Percentiles rank a stretch among this genome's conserved stretches.
phyloP scores from a whole-genome alignment of 1,140 invertebrate species.

The Pseudomyrmex gracilis region DNA sequence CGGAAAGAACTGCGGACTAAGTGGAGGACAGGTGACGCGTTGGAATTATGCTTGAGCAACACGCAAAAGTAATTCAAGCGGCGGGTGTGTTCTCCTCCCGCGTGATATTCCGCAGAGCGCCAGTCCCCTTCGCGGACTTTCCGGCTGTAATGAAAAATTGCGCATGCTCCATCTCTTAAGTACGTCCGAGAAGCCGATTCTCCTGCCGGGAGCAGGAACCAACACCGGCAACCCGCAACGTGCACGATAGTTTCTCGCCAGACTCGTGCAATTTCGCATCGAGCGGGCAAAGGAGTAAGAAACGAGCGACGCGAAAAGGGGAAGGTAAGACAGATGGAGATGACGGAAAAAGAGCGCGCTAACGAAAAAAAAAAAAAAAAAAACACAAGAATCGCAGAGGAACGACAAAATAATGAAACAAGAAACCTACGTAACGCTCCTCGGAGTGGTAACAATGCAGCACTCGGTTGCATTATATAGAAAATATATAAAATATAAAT shows the following conservation, averaged over 20 bases:
- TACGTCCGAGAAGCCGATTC: constrained; percentile 43
- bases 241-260: constrained; percentile 29
- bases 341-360: neutral
- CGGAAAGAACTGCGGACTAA: constrained; percentile 5
- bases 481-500: constrained; percentile 19
- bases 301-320: neutral
- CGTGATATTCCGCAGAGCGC: constrained; percentile 50
- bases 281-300: neutral
- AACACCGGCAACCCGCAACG: constrained; percentile 16
- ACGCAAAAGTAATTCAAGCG: constrained; percentile 61
- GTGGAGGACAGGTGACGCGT: neutral
- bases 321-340: constrained; percentile 31
- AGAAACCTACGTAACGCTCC: constrained; percentile 7
- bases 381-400: constrained; percentile 5
- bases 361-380: neutral
- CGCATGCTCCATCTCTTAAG: constrained; percentile 39
- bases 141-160: constrained; percentile 62
- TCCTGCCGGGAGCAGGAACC: neutral
- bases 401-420: neutral
- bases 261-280: constrained; percentile 61
- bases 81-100: constrained; percentile 22
- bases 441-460: neutral
- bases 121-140: constrained; percentile 23
- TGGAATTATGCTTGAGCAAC: constrained; percentile 56
- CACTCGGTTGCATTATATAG: neutral